A percentile compares a stretch with the other conserved stretches of the same genome.
These are phyloP conservation scores for Leptodactylus fuscus DNA, from an alignment of 2,113 vertebrate species.

Conservation along the genomic window DNA sequence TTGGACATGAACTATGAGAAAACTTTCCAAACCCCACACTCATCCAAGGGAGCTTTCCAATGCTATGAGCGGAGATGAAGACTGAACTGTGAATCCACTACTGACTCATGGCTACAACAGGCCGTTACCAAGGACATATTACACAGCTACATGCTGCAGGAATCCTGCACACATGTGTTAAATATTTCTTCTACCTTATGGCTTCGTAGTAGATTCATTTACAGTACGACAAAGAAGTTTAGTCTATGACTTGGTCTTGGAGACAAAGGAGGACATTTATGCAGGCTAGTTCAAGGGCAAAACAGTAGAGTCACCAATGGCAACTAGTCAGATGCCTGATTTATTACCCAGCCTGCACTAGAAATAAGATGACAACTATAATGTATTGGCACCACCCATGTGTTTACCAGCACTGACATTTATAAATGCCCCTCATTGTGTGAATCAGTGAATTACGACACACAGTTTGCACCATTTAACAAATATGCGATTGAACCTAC, in stretches of 20 bases:
- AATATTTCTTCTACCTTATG: neutral
- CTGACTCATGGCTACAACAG: neutral
- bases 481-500: neutral
- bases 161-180: slow-evolving; percentile 28
- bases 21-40: slow-evolving; percentile 7
- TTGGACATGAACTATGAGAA: neutral
- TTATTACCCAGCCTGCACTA: neutral
- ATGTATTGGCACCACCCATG: neutral
- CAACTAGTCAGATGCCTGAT: neutral
- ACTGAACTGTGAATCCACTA: slow-evolving; percentile 8
- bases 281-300: neutral
- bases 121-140: neutral
- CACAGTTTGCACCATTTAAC: neutral
- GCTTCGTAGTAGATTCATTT: neutral
- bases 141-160: slow-evolving; percentile 20
- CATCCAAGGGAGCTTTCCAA: neutral
- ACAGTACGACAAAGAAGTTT: neutral
- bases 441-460: neutral
- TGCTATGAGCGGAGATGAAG: neutral
- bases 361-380: neutral
- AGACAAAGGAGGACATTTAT: slow-evolving; percentile 8
- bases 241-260: neutral
- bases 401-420: neutral
- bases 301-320: neutral
- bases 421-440: slow-evolving; percentile 2